Base-by-base conservation (phyloP, 2,797 vertebrate species). In the Otolemur crassicaudatus region DNA sequence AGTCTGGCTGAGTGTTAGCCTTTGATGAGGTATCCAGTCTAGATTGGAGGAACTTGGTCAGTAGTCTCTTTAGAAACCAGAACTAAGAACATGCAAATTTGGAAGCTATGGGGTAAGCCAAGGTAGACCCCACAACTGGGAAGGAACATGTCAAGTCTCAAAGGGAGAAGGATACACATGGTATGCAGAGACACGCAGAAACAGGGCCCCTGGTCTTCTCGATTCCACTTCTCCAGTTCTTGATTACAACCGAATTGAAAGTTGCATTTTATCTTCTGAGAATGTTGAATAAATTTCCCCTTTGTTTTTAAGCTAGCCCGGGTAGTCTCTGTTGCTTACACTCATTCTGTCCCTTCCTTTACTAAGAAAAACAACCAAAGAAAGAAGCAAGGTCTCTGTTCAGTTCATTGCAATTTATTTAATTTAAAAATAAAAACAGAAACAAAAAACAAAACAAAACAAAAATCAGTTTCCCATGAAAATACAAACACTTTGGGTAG, bases 401-500 rank as follows among this genome's bases (percentile, higher is more conserved):
- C 96, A 96, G 96, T 97, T 98, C 97, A 98, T 97, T 92, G 75
- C 76, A 92, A 97, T 98, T 99, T 99, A 99, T 99, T 99, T 98
- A 98, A 98, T 98, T 98, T 97, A 98, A 96, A 98, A 98, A 97
- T 98, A 98, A 96, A 97, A 97, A 96, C 67, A 91, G 87, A 94
- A 96, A 95, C 80, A 82, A 87, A 94, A 49, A 61, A 43, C 69
- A 70, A 61, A 77, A 86, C 17, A 82, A 94, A 93, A 90, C 40
- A 98, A 98, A 97, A 98, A 92, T 98, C 97, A 96, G 97, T 98
- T 98, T 98, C 98, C 97, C 98, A 98, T 98, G 98, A 98, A 98
- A 99, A 99, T 98, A 98, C 98, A 98, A 98, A 99, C 98, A 98
- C 98, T 98, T 98, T 87, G 98, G 98, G 98, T 98, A 97, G 98